A percentile compares a stretch with the other conserved stretches of the same genome.
These are phyloP conservation scores for Tetanocera ferruginea DNA, from an alignment of 2,888 invertebrate species.

Conservation along the genomic window DNA sequence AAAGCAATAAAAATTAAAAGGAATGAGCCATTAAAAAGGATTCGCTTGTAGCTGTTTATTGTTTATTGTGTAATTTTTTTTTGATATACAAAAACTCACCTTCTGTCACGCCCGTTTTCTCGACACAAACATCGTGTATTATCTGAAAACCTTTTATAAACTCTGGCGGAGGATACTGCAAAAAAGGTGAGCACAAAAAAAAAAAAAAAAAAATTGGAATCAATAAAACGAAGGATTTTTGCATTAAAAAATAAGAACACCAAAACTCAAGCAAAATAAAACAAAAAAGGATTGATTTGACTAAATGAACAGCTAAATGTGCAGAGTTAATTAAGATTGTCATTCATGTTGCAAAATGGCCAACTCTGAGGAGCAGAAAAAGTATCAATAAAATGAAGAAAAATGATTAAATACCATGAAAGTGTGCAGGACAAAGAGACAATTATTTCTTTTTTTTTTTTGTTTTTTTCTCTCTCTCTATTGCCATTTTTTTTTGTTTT, in stretches of 20 bases:
- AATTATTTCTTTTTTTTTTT: slow-evolving; percentile 18
- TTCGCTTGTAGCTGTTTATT: background rate
- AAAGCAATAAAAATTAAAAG: background rate
- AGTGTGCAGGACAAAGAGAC: no score
- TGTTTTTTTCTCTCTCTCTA: slow-evolving; percentile 11
- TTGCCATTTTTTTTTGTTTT: no score
- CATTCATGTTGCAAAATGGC: slow-evolving; percentile 64
- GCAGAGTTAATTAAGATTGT: slow-evolving; percentile 68
- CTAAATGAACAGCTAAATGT: slow-evolving; percentile 53
- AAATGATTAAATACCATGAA: no score
- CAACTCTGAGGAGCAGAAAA: background rate
- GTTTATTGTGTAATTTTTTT: background rate
- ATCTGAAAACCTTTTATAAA: slow-evolving; percentile 50
- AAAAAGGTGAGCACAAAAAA: slow-evolving; percentile 31
- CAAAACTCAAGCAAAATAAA: background rate
- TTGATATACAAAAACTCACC: slow-evolving; percentile 21
- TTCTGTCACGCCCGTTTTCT: slow-evolving; percentile 52
- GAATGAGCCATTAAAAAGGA: slow-evolving; percentile 1
- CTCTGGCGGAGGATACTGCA: slow-evolving; percentile 58
- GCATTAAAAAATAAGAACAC: background rate
- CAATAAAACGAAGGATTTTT: background rate
- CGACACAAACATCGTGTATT: slow-evolving; percentile 55
- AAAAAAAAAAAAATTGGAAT: slow-evolving; percentile 21
- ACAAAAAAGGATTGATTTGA: background rate
- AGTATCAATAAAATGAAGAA: background rate